Evolutionary conservation across 2,888 invertebrate genomes (phyloP).

Genomic region (Saturnia japonica): DNA sequence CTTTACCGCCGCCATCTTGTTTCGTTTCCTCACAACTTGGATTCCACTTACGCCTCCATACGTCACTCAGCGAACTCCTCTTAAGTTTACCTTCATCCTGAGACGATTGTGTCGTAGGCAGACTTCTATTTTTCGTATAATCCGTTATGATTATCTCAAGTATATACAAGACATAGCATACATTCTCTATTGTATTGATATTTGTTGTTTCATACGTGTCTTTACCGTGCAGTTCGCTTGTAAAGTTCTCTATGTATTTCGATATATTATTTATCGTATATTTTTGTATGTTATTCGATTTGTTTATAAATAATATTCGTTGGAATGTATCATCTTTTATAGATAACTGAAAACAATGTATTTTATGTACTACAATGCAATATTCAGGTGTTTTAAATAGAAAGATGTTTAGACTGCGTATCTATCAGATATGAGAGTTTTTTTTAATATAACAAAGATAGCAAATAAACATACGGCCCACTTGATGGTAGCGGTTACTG

Average conservation of each 20-base stretch:
- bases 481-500: no score
- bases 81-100: conserved; percentile 50
- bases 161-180: conserved; percentile 58
- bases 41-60: conserved; percentile 72
- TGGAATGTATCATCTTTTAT: conserved; percentile 58
- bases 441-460: no score
- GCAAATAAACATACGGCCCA: no score
- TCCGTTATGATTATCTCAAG: conserved; percentile 56
- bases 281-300: conserved; percentile 59
- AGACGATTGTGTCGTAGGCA: conserved; percentile 37
- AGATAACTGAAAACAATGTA: conserved; percentile 49
- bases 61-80: conserved; percentile 56
- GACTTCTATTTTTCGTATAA: conserved; percentile 40
- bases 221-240: conserved; percentile 36
- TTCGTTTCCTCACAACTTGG: conserved; percentile 34
- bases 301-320: conserved; percentile 56
- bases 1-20: neutral
- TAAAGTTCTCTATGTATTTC: conserved; percentile 42
- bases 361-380: neutral
- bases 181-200: conserved; percentile 51
- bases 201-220: conserved; percentile 49
- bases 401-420: no score
- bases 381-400: no score
- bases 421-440: no score
- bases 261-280: conserved; percentile 61